Conservation (phyloP, 2,113 vertebrate species). For the Colaptes auratus region DNA sequence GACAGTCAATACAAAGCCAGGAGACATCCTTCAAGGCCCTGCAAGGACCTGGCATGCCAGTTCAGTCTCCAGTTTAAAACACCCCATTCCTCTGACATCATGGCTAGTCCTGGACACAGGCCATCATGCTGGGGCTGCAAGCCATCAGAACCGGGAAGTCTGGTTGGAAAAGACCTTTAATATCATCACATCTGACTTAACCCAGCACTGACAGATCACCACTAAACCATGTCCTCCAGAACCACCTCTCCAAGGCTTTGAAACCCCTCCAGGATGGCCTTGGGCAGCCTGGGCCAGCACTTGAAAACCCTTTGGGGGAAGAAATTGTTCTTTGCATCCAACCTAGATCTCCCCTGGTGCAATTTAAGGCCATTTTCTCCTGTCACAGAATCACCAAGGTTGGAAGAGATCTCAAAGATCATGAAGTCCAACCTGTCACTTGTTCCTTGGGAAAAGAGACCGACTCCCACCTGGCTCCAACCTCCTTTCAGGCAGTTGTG, state of each 20-base stretch:
- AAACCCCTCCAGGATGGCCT: background rate
- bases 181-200: background rate
- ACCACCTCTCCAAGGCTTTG: background rate
- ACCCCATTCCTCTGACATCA: background rate
- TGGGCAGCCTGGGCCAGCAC: background rate
- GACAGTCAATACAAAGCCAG: background rate
- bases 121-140: fast-evolving
- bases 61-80: background rate
- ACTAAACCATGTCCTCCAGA: background rate
- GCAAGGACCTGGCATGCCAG: background rate
- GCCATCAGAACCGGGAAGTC: background rate
- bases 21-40: background rate
- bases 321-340: too few species aligned
- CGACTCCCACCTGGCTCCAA: too few species aligned
- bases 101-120: background rate
- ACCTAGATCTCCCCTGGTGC: too few species aligned
- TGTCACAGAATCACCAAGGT: too few species aligned
- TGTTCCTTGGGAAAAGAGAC: too few species aligned
- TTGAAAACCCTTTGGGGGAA: too few species aligned
- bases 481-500: too few species aligned
- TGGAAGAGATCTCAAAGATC: too few species aligned
- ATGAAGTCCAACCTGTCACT: too few species aligned
- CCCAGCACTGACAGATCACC: background rate
- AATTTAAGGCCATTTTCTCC: too few species aligned
- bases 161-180: background rate